Conservation (phyloP, 92 coral and sea anemone genomes). For the Epizoanthus ramosus region DNA sequence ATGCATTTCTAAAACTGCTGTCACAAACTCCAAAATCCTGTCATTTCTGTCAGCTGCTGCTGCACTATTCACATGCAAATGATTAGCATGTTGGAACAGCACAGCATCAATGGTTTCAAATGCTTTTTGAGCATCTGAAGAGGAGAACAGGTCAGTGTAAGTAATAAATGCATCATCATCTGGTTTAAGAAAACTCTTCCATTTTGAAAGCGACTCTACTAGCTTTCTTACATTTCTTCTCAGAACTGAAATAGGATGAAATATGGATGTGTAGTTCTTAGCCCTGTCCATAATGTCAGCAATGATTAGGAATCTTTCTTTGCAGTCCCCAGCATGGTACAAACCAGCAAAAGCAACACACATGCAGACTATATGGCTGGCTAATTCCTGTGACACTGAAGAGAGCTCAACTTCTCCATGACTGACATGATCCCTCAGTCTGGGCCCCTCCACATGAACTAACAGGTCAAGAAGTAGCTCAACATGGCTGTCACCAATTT, state of each 20-base stretch:
- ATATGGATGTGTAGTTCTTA: conserved; percentile 61
- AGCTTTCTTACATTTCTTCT: conserved; percentile 45
- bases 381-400: conserved; percentile 60
- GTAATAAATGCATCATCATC: conserved; percentile 51
- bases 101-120: conserved; percentile 1
- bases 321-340: conserved; percentile 22
- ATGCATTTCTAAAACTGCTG: conserved; percentile 26
- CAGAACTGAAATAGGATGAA: conserved; percentile 75
- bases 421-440: conserved; percentile 85
- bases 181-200: conserved; percentile 67
- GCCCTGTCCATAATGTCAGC: conserved; percentile 52
- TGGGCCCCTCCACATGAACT: conserved; percentile 88
- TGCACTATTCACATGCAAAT: not conserved
- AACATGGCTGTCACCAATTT: conserved; percentile 63
- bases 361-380: conserved; percentile 78
- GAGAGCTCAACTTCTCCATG: conserved; percentile 85
- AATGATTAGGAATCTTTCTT: not conserved
- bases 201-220: conserved; percentile 43
- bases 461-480: conserved; percentile 87
- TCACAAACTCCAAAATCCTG: conserved; percentile 16
- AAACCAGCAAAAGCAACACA: conserved; percentile 71
- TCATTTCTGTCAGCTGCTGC: not conserved
- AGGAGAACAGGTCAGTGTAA: not conserved
- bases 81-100: not conserved
- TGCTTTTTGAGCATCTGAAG: conserved; percentile 27